Conservation (phyloP, 2,888 invertebrate species). For the Crocallis elinguaria region DNA sequence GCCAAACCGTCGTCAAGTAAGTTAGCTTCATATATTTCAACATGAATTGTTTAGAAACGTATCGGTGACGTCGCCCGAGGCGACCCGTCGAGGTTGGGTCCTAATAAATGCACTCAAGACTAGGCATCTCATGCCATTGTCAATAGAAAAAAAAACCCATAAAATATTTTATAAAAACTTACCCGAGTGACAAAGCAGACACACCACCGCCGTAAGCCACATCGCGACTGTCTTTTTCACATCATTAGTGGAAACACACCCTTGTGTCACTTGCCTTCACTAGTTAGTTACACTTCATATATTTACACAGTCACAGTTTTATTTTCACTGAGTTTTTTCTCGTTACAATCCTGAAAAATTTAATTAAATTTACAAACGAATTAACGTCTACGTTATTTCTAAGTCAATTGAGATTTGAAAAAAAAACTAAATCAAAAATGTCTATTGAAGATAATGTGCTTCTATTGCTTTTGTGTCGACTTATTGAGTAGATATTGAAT, state of each 20-base stretch:
- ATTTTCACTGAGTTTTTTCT: slow-evolving; percentile 11
- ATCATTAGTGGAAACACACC: slow-evolving; percentile 61
- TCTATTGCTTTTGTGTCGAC: not conserved
- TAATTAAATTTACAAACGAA: not conserved
- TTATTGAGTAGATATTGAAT: not conserved
- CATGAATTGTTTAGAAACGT: too few relatives aligned
- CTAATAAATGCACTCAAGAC: too few relatives aligned
- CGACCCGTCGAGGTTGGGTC: too few relatives aligned
- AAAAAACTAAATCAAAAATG: not conserved
- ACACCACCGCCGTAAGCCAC: slow-evolving; percentile 71
- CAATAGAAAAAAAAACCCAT: too few relatives aligned
- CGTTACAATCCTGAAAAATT: slow-evolving; percentile 1
- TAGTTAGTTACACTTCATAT: slow-evolving; percentile 13
- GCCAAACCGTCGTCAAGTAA: too few relatives aligned
- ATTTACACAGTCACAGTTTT: slow-evolving; percentile 3
- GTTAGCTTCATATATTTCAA: too few relatives aligned
- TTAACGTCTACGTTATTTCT: too few relatives aligned
- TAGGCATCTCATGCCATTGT: too few relatives aligned
- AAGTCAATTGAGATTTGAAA: not conserved
- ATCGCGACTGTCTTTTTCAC: slow-evolving; percentile 72
- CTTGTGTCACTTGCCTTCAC: slow-evolving; percentile 48
- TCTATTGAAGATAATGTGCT: not conserved
- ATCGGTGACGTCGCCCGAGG: too few relatives aligned
- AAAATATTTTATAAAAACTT: slow-evolving; percentile 40
- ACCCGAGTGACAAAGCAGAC: slow-evolving; percentile 71